These are phyloP conservation scores for Gasterosteus nipponicus DNA, from an alignment of 2,113 vertebrate species.

Conservation along the genomic window DNA sequence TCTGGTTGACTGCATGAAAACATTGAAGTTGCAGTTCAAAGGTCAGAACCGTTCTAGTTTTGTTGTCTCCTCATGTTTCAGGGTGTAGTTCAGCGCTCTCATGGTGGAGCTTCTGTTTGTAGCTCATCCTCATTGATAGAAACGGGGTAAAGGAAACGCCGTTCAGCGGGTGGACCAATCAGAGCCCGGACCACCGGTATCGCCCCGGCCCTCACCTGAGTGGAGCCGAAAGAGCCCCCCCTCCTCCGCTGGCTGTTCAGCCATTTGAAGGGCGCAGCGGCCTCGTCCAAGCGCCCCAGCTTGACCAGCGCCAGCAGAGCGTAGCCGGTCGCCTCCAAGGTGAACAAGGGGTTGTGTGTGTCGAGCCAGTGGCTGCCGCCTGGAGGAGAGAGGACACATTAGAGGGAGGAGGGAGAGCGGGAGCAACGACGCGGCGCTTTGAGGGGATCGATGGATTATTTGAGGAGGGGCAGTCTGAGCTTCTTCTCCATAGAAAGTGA, in stretches of 20 bases:
- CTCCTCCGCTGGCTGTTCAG: slow-evolving; percentile 72
- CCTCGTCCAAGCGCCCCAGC: slow-evolving; percentile 60
- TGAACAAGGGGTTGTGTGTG: slow-evolving; percentile 59
- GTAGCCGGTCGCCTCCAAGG: slow-evolving; percentile 80
- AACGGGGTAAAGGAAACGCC: neutral
- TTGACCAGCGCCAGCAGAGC: slow-evolving; percentile 79
- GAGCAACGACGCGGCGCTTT: neutral
- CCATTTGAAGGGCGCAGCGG: slow-evolving; percentile 71
- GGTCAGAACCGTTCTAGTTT: neutral
- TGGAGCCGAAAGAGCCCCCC: slow-evolving; percentile 79
- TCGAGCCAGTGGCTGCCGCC: slow-evolving; percentile 75
- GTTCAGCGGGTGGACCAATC: neutral
- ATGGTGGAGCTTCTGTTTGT: neutral
- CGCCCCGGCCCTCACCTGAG: slow-evolving; percentile 75
- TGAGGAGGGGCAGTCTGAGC: neutral
- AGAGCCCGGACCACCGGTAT: neutral
- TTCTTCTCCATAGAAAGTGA: neutral
- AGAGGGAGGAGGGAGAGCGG: neutral
- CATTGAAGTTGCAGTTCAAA: neutral
- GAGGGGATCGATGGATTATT: neutral
- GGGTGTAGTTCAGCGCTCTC: neutral
- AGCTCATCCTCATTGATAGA: neutral
- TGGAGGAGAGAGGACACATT: slow-evolving; percentile 5
- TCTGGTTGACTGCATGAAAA: neutral
- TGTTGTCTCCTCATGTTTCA: neutral